Evolutionary conservation across 37 sponge, comb jelly and placozoan genomes (phyloP), one percentile per base, ranked within the genome.

Genomic region (Halisarca cf. caerulea): DNA sequence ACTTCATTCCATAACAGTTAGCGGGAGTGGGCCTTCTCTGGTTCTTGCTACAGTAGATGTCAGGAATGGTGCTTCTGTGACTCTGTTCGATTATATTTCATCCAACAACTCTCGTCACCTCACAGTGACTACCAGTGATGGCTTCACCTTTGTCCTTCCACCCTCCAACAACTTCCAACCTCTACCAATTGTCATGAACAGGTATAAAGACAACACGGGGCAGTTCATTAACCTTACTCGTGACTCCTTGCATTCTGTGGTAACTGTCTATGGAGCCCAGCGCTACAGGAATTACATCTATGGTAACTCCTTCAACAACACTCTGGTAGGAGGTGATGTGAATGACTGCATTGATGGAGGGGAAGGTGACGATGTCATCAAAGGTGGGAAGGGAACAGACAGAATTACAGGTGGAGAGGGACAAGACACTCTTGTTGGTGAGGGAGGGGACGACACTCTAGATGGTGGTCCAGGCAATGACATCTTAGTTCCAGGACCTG

Each of bases 381-480:
- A 69, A 41, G 84, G 84, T 53, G 84, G 84, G 42, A 58, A 8
- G 20, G 85, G 85, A 35, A 45, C 9, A 36, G 79, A 85, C 61
- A 55, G 6, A 4, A 11, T 85, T 5, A 21, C n/a, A 24, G 85
- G 85, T n/a, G 79, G 78, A 6, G 44, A 61, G n/a, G 85, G 85
- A 28, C n/a, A 55, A 2, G 85, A 85, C 30, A 59, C 20, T 15
- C 24, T 85, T 14, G 59, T 32, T 3, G 85, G 85, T 57, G 85
- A 78, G 3, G 57, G 20, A 23, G 84, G 84, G 8, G 25, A 83
- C 24, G 84, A 83, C 25, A 24, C 14, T 47, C 41, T 85, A 2
- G 5, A 37, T 9, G 85, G 85, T 59, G 85, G 79, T 3, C n/a
- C 7, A 11, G 85, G 62, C 8, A 62, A 85, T 77, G 85, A 85